phyloP scores from a whole-genome alignment of 2,113 vertebrate genomes.

The Scartelaos histophorus region DNA sequence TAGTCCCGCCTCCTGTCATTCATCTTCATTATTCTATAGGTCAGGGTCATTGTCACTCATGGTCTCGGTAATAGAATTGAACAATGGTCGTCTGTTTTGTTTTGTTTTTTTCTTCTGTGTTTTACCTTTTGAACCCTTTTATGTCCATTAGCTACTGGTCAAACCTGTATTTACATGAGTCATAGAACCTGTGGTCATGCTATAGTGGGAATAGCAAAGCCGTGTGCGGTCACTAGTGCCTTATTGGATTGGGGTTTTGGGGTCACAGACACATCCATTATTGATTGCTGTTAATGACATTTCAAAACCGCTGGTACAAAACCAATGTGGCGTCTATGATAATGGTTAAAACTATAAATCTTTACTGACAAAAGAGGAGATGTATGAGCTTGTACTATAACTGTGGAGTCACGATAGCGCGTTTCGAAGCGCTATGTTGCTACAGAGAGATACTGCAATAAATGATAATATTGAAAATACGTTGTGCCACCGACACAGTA shows the following conservation, averaged over 20 bases:
- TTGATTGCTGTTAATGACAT: constrained; percentile 49
- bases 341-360: neutral
- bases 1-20: constrained; percentile 40
- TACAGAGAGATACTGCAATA: no score
- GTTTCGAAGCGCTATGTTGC: no score
- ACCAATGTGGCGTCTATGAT: neutral
- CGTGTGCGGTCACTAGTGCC: constrained; percentile 25
- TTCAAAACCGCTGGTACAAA: constrained; percentile 15
- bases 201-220: neutral
- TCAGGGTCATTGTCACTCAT: constrained; percentile 52
- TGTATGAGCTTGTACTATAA: neutral
- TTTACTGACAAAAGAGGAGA: constrained; percentile 10
- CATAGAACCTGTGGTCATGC: neutral
- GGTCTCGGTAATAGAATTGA: constrained; percentile 36
- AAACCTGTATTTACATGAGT: neutral
- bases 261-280: constrained; percentile 43
- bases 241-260: constrained; percentile 54
- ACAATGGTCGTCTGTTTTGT: constrained; percentile 21
- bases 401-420: neutral
- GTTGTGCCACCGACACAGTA: no score
- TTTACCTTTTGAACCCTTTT: neutral
- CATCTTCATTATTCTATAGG: constrained; percentile 50
- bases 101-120: constrained; percentile 18
- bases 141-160: constrained; percentile 13
- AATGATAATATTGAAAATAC: no score